Base-by-base conservation (phyloP, 2,888 invertebrate genomes). In the Ernsta delagoae region DNA sequence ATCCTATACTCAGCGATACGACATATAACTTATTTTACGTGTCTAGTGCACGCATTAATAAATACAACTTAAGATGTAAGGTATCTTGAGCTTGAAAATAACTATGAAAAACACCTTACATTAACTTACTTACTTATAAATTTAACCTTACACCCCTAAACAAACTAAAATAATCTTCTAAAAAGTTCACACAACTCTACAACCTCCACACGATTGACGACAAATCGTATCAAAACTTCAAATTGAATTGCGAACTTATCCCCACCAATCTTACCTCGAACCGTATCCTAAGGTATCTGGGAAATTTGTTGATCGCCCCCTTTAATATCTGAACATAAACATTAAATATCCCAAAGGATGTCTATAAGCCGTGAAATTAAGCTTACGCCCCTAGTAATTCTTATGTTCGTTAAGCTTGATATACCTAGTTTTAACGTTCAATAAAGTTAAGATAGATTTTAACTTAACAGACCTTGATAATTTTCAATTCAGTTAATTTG, bases 271-370 rank as follows among this genome's bases (percentile, higher is more conserved):
- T 78, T 70, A 67, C 73, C 8, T n/a, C 11, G 73, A 77, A 75
- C 75, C 73, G 73, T 72, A 75, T 75, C 73, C 75, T 59, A 79
- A 84, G 84, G 83, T 83, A 84, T 81, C 80, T 79, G 83, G 83
- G 84, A 88, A 90, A 90, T 90, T 89, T 88, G 90, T 89, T 89
- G 89, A 86, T 85, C 85, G 82, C 86, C 82, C 81, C 79, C 77
- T 77, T 75, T 88, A 87, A 86, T 80, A 78, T 74, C 74, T 73
- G 70, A 74, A 72, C 80, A 87, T 89, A 87, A 90, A 88, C 90
- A 87, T 89, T 83, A 87, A 89, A 89, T 87, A 88, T 87, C 85
- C 80, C 75, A 82, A 84, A 80, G 82, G 81, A 75, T 77, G 79
- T 77, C 83, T 80, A 81, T 83, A 84, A 80, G 80, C 84, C 87